phyloP scores from a whole-genome alignment of 2,888 invertebrate genomes.

The Ophion slaviceki region DNA sequence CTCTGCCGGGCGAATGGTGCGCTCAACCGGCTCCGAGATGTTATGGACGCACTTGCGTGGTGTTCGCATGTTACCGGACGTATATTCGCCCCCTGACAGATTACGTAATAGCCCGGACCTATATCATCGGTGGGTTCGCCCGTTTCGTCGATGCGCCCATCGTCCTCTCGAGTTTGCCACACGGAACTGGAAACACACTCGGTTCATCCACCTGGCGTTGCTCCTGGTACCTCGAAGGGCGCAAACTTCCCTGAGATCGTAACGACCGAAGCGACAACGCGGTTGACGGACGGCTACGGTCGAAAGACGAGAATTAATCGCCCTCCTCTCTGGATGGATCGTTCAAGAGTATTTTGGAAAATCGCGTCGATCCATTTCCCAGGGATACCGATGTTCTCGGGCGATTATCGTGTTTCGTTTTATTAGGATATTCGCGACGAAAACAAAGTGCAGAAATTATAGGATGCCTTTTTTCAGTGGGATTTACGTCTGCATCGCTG shows the following conservation, averaged over 20 bases:
- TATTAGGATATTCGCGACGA: neutral
- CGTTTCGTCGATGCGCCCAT: slow-evolving; percentile 32
- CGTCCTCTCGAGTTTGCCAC: neutral
- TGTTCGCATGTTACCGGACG: slow-evolving; percentile 55
- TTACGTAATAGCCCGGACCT: slow-evolving; percentile 68
- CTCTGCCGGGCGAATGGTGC: slow-evolving; percentile 61
- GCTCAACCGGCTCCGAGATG: slow-evolving; percentile 58
- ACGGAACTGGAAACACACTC: neutral
- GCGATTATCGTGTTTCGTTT: no score
- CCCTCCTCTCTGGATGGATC: neutral
- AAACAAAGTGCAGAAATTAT: neutral
- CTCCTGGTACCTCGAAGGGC: neutral
- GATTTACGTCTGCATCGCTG: no score
- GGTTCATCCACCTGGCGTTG: neutral
- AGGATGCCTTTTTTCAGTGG: no score
- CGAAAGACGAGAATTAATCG: neutral
- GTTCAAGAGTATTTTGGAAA: neutral
- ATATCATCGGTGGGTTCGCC: slow-evolving; percentile 48
- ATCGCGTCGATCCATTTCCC: neutral
- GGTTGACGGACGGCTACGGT: neutral
- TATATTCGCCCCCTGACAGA: slow-evolving; percentile 72
- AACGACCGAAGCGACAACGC: neutral
- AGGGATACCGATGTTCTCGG: neutral
- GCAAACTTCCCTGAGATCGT: neutral
- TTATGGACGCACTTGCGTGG: slow-evolving; percentile 71